Evolutionary conservation across 2,113 vertebrate species (phyloP), one percentile per base, ranked within the genome.

Genomic region (Etia nguti): DNA sequence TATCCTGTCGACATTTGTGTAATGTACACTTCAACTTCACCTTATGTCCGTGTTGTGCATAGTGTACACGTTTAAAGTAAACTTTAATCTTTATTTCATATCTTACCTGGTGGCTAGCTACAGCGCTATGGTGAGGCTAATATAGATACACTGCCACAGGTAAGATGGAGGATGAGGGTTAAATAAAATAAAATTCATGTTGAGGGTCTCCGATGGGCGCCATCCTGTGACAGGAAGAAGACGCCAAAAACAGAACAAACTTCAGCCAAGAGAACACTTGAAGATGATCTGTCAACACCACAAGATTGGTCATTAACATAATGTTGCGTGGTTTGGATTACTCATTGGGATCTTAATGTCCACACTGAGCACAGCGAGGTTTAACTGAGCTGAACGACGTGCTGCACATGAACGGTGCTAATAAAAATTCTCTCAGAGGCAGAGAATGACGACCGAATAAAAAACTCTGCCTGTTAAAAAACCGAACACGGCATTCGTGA

Each of bases 401-500:
- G 70, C 6, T 75, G 70, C 24, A 75, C 43, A 29, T 18, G 15
- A 29, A 52, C 8, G 16, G 7, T 4, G 15, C 43, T 75, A 75
- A 48, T 48, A 75, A 75, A 20, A 5, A 20, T 5, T 75, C 6
- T 29, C 15, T n/a, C 4, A 43, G 13, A 75, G 15, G 68, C 68
- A 16, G 41, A 48, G 41, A 26, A 48, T 2, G 13, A 48, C 4
- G 3, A 2, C 41, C 8, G 4, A 29, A 75, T 75, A 12, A 68
- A 38, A n/a, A 31, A 31, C n/a, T 18, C n/a, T 9, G 36, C 62
- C 36, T 43, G 36, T 41, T 41, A 22, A 41, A 70, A 68, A 50
- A 75, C 1, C 2, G 1, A 50, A 50, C 16, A 20, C 2, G 2
- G 10, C 43, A 29, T 75, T 75, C 0, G 12, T 8, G 50, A 54